Percentiles rank a stretch among this genome's conserved stretches.
These are phyloP conservation scores for Polydrusus cervinus DNA, from an alignment of 2,888 invertebrate species.

Conservation along the genomic window DNA sequence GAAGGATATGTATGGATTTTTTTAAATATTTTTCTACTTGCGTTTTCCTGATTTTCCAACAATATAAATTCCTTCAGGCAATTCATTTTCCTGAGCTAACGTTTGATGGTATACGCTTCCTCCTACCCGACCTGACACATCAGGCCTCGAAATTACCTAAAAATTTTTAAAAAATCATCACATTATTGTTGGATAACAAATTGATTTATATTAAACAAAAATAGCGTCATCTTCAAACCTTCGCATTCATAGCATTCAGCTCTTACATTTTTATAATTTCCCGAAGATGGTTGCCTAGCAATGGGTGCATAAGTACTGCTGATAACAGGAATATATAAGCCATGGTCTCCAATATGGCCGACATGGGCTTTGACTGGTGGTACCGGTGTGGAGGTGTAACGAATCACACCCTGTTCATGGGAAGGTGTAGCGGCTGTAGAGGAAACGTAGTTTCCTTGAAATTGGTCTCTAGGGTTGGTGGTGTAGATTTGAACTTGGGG, in stretches of 20 bases:
- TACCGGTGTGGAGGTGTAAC: conserved; percentile 41
- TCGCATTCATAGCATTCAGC: too few relatives aligned
- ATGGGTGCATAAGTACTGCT: conserved; percentile 24
- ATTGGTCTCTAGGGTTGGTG: conserved; percentile 57
- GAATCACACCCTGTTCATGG: background rate
- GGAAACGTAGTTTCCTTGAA: conserved; percentile 59
- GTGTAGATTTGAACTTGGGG: conserved; percentile 61
- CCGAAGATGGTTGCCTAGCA: background rate
- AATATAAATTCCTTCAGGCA: conserved; percentile 53
- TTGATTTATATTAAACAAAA: too few relatives aligned
- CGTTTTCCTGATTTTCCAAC: conserved; percentile 43
- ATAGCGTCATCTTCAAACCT: too few relatives aligned
- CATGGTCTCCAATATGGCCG: conserved; percentile 51
- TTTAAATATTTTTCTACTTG: background rate
- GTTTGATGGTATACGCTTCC: conserved; percentile 35
- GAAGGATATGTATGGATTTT: background rate
- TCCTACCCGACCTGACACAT: conserved; percentile 14
- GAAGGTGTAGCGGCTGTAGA: conserved; percentile 54
- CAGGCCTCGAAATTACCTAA: conserved; percentile 38
- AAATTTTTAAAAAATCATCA: background rate
- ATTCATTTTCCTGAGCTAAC: conserved; percentile 47
- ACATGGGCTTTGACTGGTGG: conserved; percentile 39
- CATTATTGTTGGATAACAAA: background rate
- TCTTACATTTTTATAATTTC: conserved; percentile 42
- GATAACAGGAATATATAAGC: conserved; percentile 25